Base-by-base conservation (phyloP, 2,888 invertebrate genomes). In the Rutpela maculata region DNA sequence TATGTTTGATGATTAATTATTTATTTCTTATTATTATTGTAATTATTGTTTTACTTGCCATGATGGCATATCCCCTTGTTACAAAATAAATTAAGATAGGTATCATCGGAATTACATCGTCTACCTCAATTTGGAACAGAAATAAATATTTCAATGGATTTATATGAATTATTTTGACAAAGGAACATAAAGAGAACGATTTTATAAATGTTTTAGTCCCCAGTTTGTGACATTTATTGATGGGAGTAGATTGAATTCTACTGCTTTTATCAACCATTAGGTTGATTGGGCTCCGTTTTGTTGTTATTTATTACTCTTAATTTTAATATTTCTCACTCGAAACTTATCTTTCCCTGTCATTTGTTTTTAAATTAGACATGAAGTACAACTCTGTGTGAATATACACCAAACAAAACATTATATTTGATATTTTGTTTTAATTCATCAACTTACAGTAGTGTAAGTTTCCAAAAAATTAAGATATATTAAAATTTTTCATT, bases 221-320 rank as follows among this genome's bases (percentile, higher is more conserved):
- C 63, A 62, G 73, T 35, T 38, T 65, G 66, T 57, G 77, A 75
- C 74, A 57, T 71, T 74, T 77, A 77, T 77, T 71, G 77, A 74
- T 71, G 76, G 26, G 55, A 56, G 17, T 56, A 67, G n/a, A 67
- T 22, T 56, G 26, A 26, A 57, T 68, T 68, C 19, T 57, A 56
- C 17, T 22, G 68, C 68, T 31, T 68, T 65, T 43, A 65, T 19
- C 55, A 56, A 22, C 26, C 68, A 68, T 68, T 68, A 68, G 26
- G 11, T n/a, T 68, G 56, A 68, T 68, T 56, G 56, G 68, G 0
- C n/a, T 22, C 5, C 31, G 50, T 18, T 68, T n/a, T 50, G 50
- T 50, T n/a, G 50, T n/a, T 50, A 50, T 50, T 50, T 50, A 50
- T 50, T 50, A 50, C 50, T n/a, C 4, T 50, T 50, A 50, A 50